These are phyloP conservation scores for Diogma glabrata DNA, from an alignment of 2,888 invertebrate genomes.

Conservation along the genomic window DNA sequence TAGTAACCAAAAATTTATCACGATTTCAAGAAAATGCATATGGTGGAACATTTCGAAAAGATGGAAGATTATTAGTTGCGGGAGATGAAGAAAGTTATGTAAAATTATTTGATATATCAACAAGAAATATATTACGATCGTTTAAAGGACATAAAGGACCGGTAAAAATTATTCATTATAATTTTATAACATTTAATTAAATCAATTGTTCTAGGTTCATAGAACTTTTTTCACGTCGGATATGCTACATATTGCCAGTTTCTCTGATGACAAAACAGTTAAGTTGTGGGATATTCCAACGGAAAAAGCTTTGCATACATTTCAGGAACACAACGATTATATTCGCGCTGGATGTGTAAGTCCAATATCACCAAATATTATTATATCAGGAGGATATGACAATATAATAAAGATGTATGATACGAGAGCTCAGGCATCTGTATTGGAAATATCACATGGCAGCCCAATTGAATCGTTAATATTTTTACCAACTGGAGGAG, in stretches of 20 bases:
- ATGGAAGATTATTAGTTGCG: constrained; percentile 72
- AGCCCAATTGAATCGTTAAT: constrained; percentile 81
- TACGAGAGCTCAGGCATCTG: constrained; percentile 55
- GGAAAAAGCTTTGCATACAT: constrained; percentile 57
- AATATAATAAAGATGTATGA: constrained; percentile 81
- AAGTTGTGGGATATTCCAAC: constrained; percentile 85
- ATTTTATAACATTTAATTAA: constrained; percentile 15
- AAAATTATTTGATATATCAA: constrained; percentile 77
- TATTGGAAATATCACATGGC: constrained; percentile 71
- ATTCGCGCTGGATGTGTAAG: constrained; percentile 73
- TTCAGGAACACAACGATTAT: constrained; percentile 64
- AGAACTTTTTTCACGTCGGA: constrained; percentile 71
- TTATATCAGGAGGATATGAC: constrained; percentile 84
- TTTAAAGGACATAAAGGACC: constrained; percentile 75
- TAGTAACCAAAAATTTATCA: constrained; percentile 69
- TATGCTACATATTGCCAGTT: constrained; percentile 68
- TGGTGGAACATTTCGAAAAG: constrained; percentile 71
- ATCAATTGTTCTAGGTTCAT: constrained; percentile 38
- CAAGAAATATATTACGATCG: constrained; percentile 67
- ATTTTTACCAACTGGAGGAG: constrained; percentile 78
- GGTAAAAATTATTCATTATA: too few relatives aligned
- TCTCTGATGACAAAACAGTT: constrained; percentile 82
- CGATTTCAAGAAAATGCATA: constrained; percentile 73
- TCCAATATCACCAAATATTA: constrained; percentile 59
- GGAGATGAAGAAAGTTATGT: constrained; percentile 84